Base-by-base conservation (phyloP, 1,140 invertebrate species). In the Trissolcus basalis region DNA sequence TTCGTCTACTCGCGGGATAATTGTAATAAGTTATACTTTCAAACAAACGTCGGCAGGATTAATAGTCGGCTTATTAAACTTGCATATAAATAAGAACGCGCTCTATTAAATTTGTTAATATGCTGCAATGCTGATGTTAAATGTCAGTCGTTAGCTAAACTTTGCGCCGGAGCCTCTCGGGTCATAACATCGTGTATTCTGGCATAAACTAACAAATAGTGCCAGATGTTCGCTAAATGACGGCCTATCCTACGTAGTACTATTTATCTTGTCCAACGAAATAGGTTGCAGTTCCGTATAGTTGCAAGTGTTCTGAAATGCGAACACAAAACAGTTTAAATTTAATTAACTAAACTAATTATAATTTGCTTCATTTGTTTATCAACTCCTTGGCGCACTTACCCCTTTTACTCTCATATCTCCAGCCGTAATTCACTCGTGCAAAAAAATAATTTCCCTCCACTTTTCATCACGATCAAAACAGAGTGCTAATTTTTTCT, bases 41-140 rank as follows among this genome's bases (percentile, higher is more conserved):
- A 16, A 72, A 72, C 39, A 53, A 65, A 48, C 43, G 48, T 59
- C 60, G 39, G 55, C n/a, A 48, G 61, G 51, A 68, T 68, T 67
- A 74, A 68, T 68, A 45, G 51, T 68, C 16, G 58, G 51, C 39
- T 53, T 63, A 36, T 68, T 68, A 47, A 55, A 73, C 35, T 74
- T 35, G 44, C 58, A 56, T 63, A 74, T 68, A 74, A 68, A 63
- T 74, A 74, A 68, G 71, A 74, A 44, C 58, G 47, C 19, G 71
- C 71, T 74, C 72, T 64, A 69, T 75, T 69, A 69, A 75, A 75
- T 75, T 63, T 69, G 72, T 64, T 75, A 75, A 63, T 64, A 53
- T 54, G 47, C 47, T 48, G 58, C 59, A 75, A 54, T 69, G 53
- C 59, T 47, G 51, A 64, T 69, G 64, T 15, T 75, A 75, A 75